These are phyloP conservation scores for Characodon lateralis DNA, from an alignment of 2,797 vertebrate species.

Conservation along the genomic window DNA sequence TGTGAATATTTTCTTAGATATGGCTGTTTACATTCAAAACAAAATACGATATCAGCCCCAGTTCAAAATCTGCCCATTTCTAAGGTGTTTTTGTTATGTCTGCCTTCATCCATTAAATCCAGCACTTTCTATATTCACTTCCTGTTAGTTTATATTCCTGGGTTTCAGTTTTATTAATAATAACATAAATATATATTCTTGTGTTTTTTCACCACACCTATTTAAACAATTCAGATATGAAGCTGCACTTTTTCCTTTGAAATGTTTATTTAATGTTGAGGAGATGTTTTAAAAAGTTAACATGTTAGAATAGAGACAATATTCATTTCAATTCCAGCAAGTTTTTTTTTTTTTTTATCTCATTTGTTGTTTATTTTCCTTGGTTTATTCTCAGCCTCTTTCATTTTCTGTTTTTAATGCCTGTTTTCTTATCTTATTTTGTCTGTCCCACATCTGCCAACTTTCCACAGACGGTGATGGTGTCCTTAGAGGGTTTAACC, in stretches of 20 bases:
- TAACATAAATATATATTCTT: conserved; percentile 47
- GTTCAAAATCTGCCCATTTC: not conserved
- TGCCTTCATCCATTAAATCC: conserved; percentile 7
- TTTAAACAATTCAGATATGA: conserved; percentile 41
- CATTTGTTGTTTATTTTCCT: not conserved
- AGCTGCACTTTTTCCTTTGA: conserved; percentile 47
- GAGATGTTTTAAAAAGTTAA: conserved; percentile 28
- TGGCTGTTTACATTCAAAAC: conserved; percentile 1
- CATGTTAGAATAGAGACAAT: not conserved
- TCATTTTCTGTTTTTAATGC: not conserved
- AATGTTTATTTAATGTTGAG: conserved; percentile 22
- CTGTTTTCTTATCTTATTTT: not conserved
- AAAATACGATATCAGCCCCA: not conserved
- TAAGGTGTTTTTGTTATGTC: conserved; percentile 20
- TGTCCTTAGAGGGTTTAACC: conserved; percentile 97
- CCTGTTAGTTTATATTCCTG: conserved; percentile 25
- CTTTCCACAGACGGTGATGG: conserved; percentile 91
- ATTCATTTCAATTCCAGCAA: not conserved
- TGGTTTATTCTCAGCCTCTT: not conserved
- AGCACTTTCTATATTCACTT: conserved; percentile 41
- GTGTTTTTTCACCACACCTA: conserved; percentile 28
- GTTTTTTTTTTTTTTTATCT: not conserved
- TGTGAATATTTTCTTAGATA: not conserved
- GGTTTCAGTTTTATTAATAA: conserved; percentile 54
- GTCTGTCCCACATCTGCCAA: not conserved